A percentile compares a stretch with the other conserved stretches of the same genome.
Conservation (phyloP, 2,797 vertebrate species). For the Phrynocephalus forsythii region DNA sequence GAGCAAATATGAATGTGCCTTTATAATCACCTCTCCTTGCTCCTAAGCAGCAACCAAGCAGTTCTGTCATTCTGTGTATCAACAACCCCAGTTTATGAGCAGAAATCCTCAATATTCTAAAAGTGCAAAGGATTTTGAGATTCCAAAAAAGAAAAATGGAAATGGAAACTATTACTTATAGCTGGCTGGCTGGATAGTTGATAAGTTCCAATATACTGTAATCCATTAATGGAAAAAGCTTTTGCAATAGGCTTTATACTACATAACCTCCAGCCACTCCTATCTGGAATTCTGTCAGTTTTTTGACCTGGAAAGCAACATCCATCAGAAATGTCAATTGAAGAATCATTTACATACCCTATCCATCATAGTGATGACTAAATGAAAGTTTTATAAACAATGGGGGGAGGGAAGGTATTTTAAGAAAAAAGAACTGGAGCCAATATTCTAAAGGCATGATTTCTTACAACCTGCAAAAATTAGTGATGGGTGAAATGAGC, state of each 20-base stretch:
- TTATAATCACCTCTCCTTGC: background rate
- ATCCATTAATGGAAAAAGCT: background rate
- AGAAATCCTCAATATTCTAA: background rate
- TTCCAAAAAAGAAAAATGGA: background rate
- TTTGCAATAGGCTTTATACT: background rate
- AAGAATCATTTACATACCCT: conserved; percentile 35
- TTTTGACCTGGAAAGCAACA: background rate
- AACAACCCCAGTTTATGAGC: background rate
- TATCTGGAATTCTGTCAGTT: background rate
- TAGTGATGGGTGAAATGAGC: background rate
- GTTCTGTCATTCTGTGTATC: background rate
- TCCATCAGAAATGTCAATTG: conserved; percentile 32
- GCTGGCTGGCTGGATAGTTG: background rate
- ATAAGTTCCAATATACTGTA: background rate
- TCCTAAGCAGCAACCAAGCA: background rate
- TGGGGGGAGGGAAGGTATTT: conserved; percentile 6
- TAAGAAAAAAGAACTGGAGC: background rate
- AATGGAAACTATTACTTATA: background rate
- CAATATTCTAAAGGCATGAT: background rate
- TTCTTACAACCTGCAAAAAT: background rate
- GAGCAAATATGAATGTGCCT: background rate
- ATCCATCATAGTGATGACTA: conserved; percentile 18
- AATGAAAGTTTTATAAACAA: background rate
- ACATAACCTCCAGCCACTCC: background rate
- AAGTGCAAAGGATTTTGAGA: background rate